These are phyloP conservation scores for Dryas iulia DNA, from an alignment of 1,140 invertebrate species.

Conservation along the genomic window DNA sequence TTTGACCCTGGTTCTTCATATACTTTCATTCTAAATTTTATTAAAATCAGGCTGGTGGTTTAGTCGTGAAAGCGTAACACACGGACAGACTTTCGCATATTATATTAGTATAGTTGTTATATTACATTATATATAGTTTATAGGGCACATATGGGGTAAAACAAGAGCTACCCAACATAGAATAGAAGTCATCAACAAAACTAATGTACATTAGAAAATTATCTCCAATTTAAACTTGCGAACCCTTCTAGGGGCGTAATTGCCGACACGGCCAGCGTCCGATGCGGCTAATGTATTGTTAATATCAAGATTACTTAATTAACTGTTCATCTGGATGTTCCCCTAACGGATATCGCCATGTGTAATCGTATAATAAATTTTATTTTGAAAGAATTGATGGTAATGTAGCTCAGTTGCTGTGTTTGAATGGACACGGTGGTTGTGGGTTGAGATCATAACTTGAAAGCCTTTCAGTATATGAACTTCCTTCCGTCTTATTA, in stretches of 20 bases:
- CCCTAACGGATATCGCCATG: conserved; percentile 4
- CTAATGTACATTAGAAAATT: conserved; percentile 31
- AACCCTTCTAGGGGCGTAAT: conserved; percentile 51
- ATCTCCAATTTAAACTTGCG: conserved; percentile 36
- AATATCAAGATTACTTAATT: conserved; percentile 74
- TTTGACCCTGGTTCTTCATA: too few relatives aligned
- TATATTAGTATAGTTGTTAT: too few relatives aligned
- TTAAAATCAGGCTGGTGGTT: too few relatives aligned
- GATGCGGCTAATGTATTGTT: conserved; percentile 71
- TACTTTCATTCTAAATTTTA: too few relatives aligned
- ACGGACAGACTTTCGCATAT: too few relatives aligned
- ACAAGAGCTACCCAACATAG: conserved; percentile 6
- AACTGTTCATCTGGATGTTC: conserved; percentile 58
- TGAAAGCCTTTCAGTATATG: too few relatives aligned
- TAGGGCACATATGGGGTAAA: too few relatives aligned
- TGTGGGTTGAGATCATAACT: too few relatives aligned
- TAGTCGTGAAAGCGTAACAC: too few relatives aligned
- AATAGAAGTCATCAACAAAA: conserved; percentile 24
- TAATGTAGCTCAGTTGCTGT: not conserved
- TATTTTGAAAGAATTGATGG: not conserved
- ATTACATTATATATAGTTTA: too few relatives aligned
- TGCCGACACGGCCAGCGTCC: conserved; percentile 43
- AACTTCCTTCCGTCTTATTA: too few relatives aligned
- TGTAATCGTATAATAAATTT: not conserved
- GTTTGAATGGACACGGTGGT: too few relatives aligned